Base-by-base conservation (phyloP, 2,113 vertebrate genomes). In the Chrysochloris asiatica region DNA sequence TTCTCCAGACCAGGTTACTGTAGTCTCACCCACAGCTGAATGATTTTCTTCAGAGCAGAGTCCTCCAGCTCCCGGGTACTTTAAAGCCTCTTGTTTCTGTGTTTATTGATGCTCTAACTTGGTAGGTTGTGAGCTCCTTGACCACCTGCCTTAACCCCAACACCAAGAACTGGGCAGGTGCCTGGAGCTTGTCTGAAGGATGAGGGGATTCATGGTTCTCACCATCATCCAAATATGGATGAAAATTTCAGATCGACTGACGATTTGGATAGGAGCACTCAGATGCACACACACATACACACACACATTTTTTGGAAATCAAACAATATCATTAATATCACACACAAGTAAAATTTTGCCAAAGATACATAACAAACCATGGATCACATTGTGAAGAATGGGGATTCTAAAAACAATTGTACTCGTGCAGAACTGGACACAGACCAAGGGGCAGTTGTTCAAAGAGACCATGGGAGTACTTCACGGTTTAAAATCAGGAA, bases 21-120 rank as follows among this genome's bases (percentile, higher is more conserved):
- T 45, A 41, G 38, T 38, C 61, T 79, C 76, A n/a, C 2, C 28
- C 2, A 10, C 65, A 47, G 12, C 41, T 1, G 17, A 14, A 3
- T 52, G 2, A 9, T 1, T 6, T n/a, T 63, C 45, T 21, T 28
- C 36, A 8, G 1, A 4, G 45, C 48, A 17, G 1, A 8, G 33
- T 4, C 22, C 17, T 82, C 72, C 24, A 24, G 52, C 24, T 78
- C 47, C 78, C 50, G 11, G 33, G 8, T 47, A 41, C 41, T 24
- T 52, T 2, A 12, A 10, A 16, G 33, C 4, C 1, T 36, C 43
- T 33, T 28, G 61, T 73, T 54, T 72, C 65, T 72, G 4, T 16
- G 21, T 50, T 65, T 59, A 47, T 8, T 69, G 47, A 22, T 47
- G 48, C 1, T 28, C 47, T 69, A n/a, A 2, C 1, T 3, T 36